Conservation (phyloP, 2,797 vertebrate species). For the Amblyopsis hoosieri region DNA sequence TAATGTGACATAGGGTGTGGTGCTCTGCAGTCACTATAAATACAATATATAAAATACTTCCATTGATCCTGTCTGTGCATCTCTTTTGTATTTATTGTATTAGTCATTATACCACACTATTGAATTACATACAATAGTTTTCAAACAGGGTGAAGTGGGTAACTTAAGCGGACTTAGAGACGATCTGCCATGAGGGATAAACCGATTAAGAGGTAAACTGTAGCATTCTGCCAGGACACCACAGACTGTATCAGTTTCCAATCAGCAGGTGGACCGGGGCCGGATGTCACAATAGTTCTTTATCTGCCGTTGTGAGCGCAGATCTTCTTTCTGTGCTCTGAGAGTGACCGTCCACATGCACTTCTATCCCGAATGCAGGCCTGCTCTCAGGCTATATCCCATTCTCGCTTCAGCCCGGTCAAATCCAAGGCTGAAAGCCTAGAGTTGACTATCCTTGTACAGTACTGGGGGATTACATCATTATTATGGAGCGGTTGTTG, state of each 20-base stretch:
- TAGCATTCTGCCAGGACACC: conserved; percentile 15
- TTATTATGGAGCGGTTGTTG: conserved; percentile 46
- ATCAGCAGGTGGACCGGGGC: conserved; percentile 24
- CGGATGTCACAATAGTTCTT: conserved; percentile 48
- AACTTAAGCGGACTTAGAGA: no score
- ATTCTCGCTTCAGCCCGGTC: neutral
- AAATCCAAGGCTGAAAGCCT: conserved; percentile 12
- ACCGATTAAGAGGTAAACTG: neutral
- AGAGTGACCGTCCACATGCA: conserved; percentile 24
- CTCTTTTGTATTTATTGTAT: neutral
- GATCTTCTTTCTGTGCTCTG: conserved; percentile 34
- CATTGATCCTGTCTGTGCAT: neutral
- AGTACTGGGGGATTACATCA: conserved; percentile 25
- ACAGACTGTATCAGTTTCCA: conserved; percentile 31
- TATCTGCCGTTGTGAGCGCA: conserved; percentile 35
- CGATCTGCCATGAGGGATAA: neutral
- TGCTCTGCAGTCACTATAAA: conserved; percentile 10
- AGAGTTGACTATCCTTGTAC: conserved; percentile 18
- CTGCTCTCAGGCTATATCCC: conserved; percentile 30
- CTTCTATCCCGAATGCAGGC: conserved; percentile 54
- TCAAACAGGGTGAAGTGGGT: no score
- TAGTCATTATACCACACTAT: neutral
- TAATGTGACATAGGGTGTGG: conserved; percentile 12
- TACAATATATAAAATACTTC: no score
- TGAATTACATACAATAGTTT: neutral